These are phyloP conservation scores for Perodicticus potto DNA, from an alignment of 2,797 vertebrate species.

Conservation along the genomic window DNA sequence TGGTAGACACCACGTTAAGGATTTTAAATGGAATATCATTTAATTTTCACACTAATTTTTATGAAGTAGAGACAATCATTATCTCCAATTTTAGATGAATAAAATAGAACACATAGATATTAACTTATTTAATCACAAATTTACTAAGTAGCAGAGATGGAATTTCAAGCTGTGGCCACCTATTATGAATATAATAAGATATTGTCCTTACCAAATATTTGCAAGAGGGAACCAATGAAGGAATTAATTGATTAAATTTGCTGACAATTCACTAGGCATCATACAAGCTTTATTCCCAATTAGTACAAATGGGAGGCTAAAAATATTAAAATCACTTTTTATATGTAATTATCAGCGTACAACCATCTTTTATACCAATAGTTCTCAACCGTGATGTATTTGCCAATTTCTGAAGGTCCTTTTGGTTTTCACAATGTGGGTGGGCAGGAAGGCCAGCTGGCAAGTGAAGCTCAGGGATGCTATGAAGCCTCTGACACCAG, in stretches of 20 bases:
- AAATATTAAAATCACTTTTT: neutral
- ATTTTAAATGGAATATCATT: neutral
- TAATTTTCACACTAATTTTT: neutral
- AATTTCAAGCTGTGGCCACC: neutral
- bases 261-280: neutral
- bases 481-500: neutral
- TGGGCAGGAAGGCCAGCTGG: accelerated
- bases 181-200: neutral
- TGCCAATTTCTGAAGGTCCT: neutral
- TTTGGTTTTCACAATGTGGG: neutral
- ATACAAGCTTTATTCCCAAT: neutral
- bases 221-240: neutral
- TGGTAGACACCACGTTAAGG: neutral
- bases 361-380: neutral
- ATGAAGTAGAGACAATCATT: neutral
- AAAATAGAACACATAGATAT: constrained; percentile 10
- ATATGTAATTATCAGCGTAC: neutral
- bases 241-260: neutral
- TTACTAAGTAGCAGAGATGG: neutral
- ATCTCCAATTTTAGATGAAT: neutral
- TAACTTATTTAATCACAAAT: constrained; percentile 13
- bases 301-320: neutral
- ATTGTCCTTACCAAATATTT: neutral
- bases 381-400: neutral
- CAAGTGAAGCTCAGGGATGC: neutral